These are phyloP conservation scores for Acanthosepion esculentum DNA, from an alignment of 2,888 invertebrate genomes.

Conservation along the genomic window DNA sequence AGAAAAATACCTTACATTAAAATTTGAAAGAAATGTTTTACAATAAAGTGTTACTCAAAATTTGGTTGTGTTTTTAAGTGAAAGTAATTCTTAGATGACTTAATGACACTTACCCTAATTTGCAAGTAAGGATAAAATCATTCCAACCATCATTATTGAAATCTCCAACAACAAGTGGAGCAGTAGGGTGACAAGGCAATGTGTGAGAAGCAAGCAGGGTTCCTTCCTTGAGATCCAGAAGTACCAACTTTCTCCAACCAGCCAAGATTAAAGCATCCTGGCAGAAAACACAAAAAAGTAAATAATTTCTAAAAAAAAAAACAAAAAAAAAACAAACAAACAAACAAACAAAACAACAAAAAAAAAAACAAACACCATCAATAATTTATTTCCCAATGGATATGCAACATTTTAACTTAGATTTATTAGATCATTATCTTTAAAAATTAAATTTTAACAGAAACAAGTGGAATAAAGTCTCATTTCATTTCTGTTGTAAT, in stretches of 20 bases:
- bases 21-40: no score
- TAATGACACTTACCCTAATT: conserved; percentile 63
- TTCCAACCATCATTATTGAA: conserved; percentile 72
- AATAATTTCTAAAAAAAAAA: background rate
- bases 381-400: conserved; percentile 24
- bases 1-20: no score
- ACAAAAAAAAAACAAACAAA: no score
- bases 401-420: background rate
- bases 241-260: conserved; percentile 65
- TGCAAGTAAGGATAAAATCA: conserved; percentile 71
- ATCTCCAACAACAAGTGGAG: conserved; percentile 68
- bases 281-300: conserved; percentile 44
- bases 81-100: no score
- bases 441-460: no score
- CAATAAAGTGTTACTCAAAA: no score
- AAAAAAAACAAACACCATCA: background rate
- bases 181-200: conserved; percentile 70
- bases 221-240: conserved; percentile 70
- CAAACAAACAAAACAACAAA: no score
- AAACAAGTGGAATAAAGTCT: no score
- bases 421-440: no score
- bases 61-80: no score
- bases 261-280: conserved; percentile 64
- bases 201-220: conserved; percentile 68
- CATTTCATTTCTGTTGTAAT: no score